A percentile compares a stretch with the other conserved stretches of the same genome.
These are phyloP conservation scores for Trochalopteron elliotii DNA, from an alignment of 2,113 vertebrate genomes.

Conservation along the genomic window DNA sequence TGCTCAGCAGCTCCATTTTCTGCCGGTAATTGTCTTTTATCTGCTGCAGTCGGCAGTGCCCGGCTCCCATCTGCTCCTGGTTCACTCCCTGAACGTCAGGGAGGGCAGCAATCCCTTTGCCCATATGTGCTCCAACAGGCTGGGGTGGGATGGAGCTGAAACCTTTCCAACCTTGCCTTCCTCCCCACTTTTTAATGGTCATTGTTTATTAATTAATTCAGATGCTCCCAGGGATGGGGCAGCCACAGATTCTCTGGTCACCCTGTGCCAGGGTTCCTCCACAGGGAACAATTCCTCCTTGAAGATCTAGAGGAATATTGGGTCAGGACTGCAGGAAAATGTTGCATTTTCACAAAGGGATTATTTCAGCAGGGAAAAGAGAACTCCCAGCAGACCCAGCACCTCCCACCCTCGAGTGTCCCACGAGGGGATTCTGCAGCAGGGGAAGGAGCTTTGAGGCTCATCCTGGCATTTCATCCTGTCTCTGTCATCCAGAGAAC, in stretches of 20 bases:
- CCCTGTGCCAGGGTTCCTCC: neutral
- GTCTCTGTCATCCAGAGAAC: neutral
- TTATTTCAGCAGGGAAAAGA: neutral
- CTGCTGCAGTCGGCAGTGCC: constrained; percentile 22
- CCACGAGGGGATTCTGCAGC: constrained; percentile 3
- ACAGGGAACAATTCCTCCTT: rapidly evolving
- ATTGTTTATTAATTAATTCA: neutral
- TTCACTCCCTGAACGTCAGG: neutral
- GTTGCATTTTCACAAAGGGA: neutral
- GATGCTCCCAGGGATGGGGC: neutral
- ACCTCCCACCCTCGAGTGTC: rapidly evolving
- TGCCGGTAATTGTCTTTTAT: constrained; percentile 32
- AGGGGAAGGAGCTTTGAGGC: neutral
- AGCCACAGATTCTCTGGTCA: neutral
- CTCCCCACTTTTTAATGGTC: neutral
- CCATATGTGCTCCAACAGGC: neutral
- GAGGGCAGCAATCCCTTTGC: neutral
- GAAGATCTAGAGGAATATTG: rapidly evolving
- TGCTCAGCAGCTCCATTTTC: constrained; percentile 32
- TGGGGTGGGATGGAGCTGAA: neutral
- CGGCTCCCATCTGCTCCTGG: constrained; percentile 36
- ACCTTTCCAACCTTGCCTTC: neutral
- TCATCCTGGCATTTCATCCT: neutral
- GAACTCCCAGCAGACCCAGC: neutral
- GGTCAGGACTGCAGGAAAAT: neutral